Evolutionary conservation across 2,113 vertebrate genomes (phyloP), one percentile per base, ranked within the genome.

Genomic region (Istiophorus platypterus): DNA sequence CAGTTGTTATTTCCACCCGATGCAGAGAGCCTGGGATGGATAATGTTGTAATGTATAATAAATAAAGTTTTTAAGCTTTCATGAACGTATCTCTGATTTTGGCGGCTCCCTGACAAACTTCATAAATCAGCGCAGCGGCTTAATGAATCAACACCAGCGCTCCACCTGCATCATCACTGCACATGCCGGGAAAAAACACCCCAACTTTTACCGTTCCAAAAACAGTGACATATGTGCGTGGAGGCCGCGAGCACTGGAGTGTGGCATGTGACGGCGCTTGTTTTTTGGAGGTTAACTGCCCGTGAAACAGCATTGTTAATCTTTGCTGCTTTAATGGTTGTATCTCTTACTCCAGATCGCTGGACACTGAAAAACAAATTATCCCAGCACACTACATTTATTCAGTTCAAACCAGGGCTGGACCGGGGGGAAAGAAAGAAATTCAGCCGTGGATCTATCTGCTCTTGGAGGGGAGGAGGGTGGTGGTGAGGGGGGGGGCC

Each of bases 241-340:
- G 41, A 5, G 41, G 26, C 71, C 62, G 71, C 54, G 79, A 45
- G 70, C 61, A 15, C 17, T 71, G 65, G 68, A 62, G 42, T 67
- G 82, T 64, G 11, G 24, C 54, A 2, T 57, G 85, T 34, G 59
- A 63, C n/a, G 27, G 45, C 47, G 49, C 65, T 70, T 37, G 62
- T 27, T 31, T 80, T 63, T 71, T 41, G 29, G 15, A 71, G 72
- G 68, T 85, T 90, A 91, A 90, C 86, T 74, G 80, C 51, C 65
- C 90, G 72, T 88, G 82, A 90, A 92, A 86, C 76, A 58, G 31
- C 76, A 69, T 72, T 87, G 86, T 84, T 92, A 84, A 91, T 91
- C 83, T 89, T 78, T 82, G 84, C 85, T 80, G 82, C 84, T 76
- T 86, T 90, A 73, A 76, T 72, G 81, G 68, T 49, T 59, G 63